These are phyloP conservation scores for Rhinichthys osculus DNA, from an alignment of 2,797 vertebrate species.

Conservation along the genomic window DNA sequence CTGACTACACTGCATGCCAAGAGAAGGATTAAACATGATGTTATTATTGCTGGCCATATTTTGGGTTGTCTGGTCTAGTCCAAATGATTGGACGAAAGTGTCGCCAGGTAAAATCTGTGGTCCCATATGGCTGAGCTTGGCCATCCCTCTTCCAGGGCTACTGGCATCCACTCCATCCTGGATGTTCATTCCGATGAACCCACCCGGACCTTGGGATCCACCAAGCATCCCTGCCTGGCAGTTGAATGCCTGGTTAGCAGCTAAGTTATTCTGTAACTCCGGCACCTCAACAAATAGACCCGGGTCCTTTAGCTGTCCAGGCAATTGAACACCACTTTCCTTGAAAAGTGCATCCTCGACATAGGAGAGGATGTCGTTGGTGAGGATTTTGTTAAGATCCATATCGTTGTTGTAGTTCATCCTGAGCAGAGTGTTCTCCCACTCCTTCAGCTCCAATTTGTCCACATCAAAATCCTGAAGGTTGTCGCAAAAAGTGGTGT, in stretches of 20 bases:
- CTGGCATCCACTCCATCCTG: slow-evolving; percentile 31
- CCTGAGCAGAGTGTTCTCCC: slow-evolving; percentile 77
- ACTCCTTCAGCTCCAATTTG: slow-evolving; percentile 71
- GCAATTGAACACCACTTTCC: slow-evolving; percentile 60
- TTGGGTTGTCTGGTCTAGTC: slow-evolving; percentile 17
- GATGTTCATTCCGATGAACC: slow-evolving; percentile 53
- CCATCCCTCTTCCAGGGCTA: slow-evolving; percentile 24
- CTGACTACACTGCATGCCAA: slow-evolving; percentile 46
- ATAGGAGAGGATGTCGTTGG: slow-evolving; percentile 69
- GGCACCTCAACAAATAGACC: slow-evolving; percentile 47
- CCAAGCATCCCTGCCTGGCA: slow-evolving; percentile 44
- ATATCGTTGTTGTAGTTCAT: slow-evolving; percentile 64
- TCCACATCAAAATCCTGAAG: slow-evolving; percentile 66
- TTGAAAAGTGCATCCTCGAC: slow-evolving; percentile 75
- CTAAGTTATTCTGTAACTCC: slow-evolving; percentile 53
- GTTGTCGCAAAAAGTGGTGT: slow-evolving; percentile 58
- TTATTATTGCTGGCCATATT: slow-evolving; percentile 31
- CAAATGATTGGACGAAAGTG: slow-evolving; percentile 37
- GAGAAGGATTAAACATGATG: slow-evolving; percentile 52
- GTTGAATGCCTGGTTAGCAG: slow-evolving; percentile 58
- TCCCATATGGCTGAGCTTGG: slow-evolving; percentile 71
- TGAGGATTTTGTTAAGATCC: slow-evolving; percentile 67
- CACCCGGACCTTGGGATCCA: slow-evolving; percentile 45
- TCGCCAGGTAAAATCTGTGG: slow-evolving; percentile 55
- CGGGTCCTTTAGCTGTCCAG: slow-evolving; percentile 49